These are phyloP conservation scores for Idaea straminata DNA, from an alignment of 2,888 invertebrate genomes.

Conservation along the genomic window DNA sequence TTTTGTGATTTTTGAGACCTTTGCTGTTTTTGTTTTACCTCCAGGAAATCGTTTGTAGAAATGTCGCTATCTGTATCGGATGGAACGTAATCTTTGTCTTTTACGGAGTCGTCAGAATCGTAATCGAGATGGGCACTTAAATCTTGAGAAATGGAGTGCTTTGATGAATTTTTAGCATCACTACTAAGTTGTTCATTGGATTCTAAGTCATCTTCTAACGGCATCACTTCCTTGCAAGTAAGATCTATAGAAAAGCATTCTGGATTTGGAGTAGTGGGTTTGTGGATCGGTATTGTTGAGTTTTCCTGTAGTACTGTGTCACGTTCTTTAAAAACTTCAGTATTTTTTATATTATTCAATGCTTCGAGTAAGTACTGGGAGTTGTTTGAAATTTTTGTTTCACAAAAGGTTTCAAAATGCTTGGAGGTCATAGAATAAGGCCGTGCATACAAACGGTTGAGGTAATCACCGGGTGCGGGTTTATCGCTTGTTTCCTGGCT, in stretches of 20 bases:
- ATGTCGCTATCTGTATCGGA: constrained; percentile 13
- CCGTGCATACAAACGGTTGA: constrained; percentile 10
- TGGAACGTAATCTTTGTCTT: constrained; percentile 15
- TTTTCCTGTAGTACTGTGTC: constrained; percentile 5
- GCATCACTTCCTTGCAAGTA: constrained; percentile 6
- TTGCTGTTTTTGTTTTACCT: constrained; percentile 6
- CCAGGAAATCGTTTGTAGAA: constrained; percentile 8
- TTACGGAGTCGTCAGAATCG: constrained; percentile 15
- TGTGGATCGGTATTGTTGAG: constrained; percentile 5
- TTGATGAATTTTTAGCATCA: background rate
- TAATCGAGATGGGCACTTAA: constrained; percentile 12
- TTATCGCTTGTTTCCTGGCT: too few relatives aligned
- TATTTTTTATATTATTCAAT: constrained; percentile 7
- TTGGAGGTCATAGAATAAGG: constrained; percentile 11
- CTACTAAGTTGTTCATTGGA: constrained; percentile 8
- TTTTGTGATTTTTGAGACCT: constrained; percentile 4
- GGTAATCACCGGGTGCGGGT: background rate
- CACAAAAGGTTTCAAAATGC: constrained; percentile 13
- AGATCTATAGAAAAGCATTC: background rate
- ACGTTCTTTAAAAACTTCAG: constrained; percentile 5
- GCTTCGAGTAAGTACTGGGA: constrained; percentile 4
- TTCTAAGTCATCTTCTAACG: constrained; percentile 9
- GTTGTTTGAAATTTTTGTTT: constrained; percentile 11
- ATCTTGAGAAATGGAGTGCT: too few relatives aligned
- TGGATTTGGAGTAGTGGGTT: constrained; percentile 10